These are phyloP conservation scores for Allolobophora icterica DNA, from an alignment of 2,888 invertebrate genomes.

Conservation along the genomic window DNA sequence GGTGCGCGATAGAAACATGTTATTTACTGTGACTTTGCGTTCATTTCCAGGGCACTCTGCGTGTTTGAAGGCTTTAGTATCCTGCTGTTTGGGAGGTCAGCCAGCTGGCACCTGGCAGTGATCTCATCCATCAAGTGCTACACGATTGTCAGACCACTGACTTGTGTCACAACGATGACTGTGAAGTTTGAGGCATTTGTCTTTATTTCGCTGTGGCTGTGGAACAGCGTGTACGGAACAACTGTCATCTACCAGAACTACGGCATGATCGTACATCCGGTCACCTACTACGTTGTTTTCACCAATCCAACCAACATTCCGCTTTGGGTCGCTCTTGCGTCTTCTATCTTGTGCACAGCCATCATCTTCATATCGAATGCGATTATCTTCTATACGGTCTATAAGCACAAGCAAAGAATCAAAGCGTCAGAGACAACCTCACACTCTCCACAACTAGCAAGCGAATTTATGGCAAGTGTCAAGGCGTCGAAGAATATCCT, in stretches of 20 bases:
- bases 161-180: neutral
- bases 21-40: no score
- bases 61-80: neutral
- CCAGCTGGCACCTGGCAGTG: neutral
- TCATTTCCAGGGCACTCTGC: neutral
- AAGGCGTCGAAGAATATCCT: neutral
- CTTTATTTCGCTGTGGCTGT: neutral
- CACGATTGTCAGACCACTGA: neutral
- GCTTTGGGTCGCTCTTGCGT: no score
- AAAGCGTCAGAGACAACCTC: neutral
- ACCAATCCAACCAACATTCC: no score
- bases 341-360: no score
- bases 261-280: neutral
- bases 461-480: neutral
- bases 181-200: neutral
- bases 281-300: neutral
- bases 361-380: no score
- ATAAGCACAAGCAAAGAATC: neutral
- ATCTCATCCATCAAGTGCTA: neutral
- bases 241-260: neutral
- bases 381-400: neutral
- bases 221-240: neutral
- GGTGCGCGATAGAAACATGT: no score
- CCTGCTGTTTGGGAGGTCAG: neutral
- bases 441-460: neutral